These are phyloP conservation scores for Orthosia incerta DNA, from an alignment of 2,888 invertebrate genomes.

Conservation along the genomic window DNA sequence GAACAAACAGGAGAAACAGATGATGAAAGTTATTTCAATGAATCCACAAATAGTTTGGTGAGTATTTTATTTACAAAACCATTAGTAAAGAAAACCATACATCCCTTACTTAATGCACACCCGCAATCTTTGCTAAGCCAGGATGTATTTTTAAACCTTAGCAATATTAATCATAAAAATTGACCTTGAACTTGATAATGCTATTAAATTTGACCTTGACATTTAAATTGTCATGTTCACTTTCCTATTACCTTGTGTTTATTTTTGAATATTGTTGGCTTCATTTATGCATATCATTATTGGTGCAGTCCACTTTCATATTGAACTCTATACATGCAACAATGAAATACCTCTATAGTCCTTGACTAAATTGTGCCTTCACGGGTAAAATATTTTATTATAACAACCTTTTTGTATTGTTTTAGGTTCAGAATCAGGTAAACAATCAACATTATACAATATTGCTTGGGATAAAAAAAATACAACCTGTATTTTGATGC, in stretches of 20 bases:
- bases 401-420: slow-evolving; percentile 61
- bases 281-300: background rate
- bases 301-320: background rate
- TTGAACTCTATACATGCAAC: slow-evolving; percentile 2
- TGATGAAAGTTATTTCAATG: slow-evolving; percentile 95
- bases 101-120: background rate
- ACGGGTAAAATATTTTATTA: slow-evolving; percentile 51
- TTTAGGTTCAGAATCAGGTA: slow-evolving; percentile 58
- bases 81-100: background rate
- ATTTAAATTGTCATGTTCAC: background rate
- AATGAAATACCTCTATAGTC: slow-evolving; percentile 13
- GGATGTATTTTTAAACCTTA: slow-evolving; percentile 59
- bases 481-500: slow-evolving; percentile 49
- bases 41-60: slow-evolving; percentile 92
- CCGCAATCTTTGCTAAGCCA: slow-evolving; percentile 12
- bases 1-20: slow-evolving; percentile 94
- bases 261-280: background rate
- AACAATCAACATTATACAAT: slow-evolving; percentile 46
- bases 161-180: slow-evolving; percentile 41
- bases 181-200: slow-evolving; percentile 1
- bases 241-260: background rate
- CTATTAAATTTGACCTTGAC: background rate
- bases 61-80: slow-evolving; percentile 67
- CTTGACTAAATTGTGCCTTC: slow-evolving; percentile 40
- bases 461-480: slow-evolving; percentile 59